Conservation (phyloP, 1,140 invertebrate genomes). For the Cecropterus lyciades region DNA sequence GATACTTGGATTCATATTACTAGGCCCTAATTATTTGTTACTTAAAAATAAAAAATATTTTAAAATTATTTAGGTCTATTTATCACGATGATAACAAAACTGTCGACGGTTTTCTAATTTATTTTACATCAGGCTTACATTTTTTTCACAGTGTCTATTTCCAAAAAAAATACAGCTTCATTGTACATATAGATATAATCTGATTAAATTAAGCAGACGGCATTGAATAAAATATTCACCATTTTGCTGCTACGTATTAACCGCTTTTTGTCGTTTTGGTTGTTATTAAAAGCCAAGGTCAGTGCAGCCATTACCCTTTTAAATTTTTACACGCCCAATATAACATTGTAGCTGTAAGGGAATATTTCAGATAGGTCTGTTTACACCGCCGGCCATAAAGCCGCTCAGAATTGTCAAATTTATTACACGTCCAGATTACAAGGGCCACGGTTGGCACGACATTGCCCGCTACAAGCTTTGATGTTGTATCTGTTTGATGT, state of each 20-base stretch:
- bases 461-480: neutral
- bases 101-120: too few relatives aligned
- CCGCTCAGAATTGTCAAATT: neutral
- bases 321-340: conserved; percentile 10
- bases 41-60: neutral
- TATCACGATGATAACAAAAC: neutral
- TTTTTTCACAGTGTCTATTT: too few relatives aligned
- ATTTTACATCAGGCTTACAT: too few relatives aligned
- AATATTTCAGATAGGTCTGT: conserved; percentile 11
- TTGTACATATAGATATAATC: too few relatives aligned
- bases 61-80: too few relatives aligned
- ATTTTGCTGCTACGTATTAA: neutral
- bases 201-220: too few relatives aligned
- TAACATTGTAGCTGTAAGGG: neutral
- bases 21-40: too few relatives aligned
- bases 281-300: conserved; percentile 2
- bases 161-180: too few relatives aligned
- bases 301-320: neutral
- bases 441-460: neutral
- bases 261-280: neutral
- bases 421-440: conserved; percentile 9
- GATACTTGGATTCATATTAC: too few relatives aligned
- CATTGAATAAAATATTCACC: too few relatives aligned
- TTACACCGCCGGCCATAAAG: conserved; percentile 2
- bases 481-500: neutral